phyloP scores from a whole-genome alignment of 2,888 invertebrate genomes.

The Drosophila phalerata region DNA sequence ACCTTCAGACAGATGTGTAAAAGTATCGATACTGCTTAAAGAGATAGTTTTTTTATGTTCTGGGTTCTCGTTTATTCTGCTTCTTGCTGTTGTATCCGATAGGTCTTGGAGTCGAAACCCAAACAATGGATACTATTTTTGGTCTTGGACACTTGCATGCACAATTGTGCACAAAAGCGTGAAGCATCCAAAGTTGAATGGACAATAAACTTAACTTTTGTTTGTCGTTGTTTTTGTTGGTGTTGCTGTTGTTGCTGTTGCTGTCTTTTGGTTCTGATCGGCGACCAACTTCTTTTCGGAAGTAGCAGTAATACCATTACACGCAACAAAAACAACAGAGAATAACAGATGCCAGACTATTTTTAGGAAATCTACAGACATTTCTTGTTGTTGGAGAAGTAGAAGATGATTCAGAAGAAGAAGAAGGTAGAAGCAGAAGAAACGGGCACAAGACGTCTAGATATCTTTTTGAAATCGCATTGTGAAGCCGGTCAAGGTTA shows the following conservation, averaged over 20 bases:
- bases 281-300: slow-evolving; percentile 74
- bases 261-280: slow-evolving; percentile 46
- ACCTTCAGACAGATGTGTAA: not conserved
- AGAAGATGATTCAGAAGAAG: slow-evolving; percentile 26
- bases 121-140: slow-evolving; percentile 73
- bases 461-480: slow-evolving; percentile 57
- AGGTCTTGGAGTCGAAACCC: slow-evolving; percentile 19
- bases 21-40: slow-evolving; percentile 9
- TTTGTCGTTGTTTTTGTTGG: slow-evolving; percentile 12
- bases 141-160: slow-evolving; percentile 78
- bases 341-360: slow-evolving; percentile 50
- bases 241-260: slow-evolving; percentile 35
- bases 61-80: slow-evolving; percentile 10
- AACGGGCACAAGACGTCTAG: slow-evolving; percentile 65
- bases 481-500: slow-evolving; percentile 83
- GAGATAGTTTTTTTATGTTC: slow-evolving; percentile 25
- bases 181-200: slow-evolving; percentile 64
- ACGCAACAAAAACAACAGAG: slow-evolving; percentile 18
- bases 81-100: slow-evolving; percentile 42
- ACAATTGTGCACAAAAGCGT: slow-evolving; percentile 81
- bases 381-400: slow-evolving; percentile 26
- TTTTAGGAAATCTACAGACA: slow-evolving; percentile 34
- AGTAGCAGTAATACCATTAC: slow-evolving; percentile 44
- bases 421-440: slow-evolving; percentile 27
- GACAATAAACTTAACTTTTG: slow-evolving; percentile 67